Conservation (phyloP, 2,888 invertebrate genomes). For the Punctoribates punctum region DNA sequence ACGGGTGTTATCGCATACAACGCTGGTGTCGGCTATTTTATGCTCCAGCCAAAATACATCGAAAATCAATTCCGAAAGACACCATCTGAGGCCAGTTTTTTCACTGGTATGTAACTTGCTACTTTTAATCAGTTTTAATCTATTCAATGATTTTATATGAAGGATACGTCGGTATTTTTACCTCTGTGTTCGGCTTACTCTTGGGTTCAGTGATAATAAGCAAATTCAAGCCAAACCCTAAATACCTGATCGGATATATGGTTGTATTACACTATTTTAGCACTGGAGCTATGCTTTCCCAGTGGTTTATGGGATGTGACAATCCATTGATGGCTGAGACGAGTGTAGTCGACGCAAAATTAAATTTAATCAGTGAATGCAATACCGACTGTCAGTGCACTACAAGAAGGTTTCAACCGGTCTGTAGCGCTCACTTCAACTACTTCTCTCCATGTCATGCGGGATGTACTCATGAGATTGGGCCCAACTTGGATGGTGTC, state of each 20-base stretch:
- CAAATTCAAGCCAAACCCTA: conserved; percentile 51
- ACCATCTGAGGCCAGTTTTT: conserved; percentile 64
- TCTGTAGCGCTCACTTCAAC: conserved; percentile 52
- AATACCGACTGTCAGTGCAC: conserved; percentile 47
- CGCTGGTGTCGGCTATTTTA: conserved; percentile 47
- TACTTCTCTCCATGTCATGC: conserved; percentile 72
- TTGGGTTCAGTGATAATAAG: conserved; percentile 56
- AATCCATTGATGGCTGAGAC: conserved; percentile 49
- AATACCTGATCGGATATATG: conserved; percentile 51
- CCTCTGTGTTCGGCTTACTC: conserved; percentile 55
- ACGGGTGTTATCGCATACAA: conserved; percentile 44
- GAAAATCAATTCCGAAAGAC: conserved; percentile 68
- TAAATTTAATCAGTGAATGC: conserved; percentile 47
- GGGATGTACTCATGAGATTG: conserved; percentile 56
- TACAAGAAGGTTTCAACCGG: conserved; percentile 45
- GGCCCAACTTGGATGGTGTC: neutral
- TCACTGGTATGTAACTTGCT: conserved; percentile 64
- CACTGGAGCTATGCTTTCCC: conserved; percentile 43
- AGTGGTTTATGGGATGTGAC: conserved; percentile 45
- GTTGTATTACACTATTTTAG: conserved; percentile 49
- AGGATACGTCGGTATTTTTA: conserved; percentile 43
- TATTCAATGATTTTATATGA: too few relatives aligned
- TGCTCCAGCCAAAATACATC: conserved; percentile 48
- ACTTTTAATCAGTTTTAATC: too few relatives aligned
- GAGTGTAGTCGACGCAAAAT: neutral